phyloP scores from a whole-genome alignment of 2,888 invertebrate species.

The Morpho helenor region DNA sequence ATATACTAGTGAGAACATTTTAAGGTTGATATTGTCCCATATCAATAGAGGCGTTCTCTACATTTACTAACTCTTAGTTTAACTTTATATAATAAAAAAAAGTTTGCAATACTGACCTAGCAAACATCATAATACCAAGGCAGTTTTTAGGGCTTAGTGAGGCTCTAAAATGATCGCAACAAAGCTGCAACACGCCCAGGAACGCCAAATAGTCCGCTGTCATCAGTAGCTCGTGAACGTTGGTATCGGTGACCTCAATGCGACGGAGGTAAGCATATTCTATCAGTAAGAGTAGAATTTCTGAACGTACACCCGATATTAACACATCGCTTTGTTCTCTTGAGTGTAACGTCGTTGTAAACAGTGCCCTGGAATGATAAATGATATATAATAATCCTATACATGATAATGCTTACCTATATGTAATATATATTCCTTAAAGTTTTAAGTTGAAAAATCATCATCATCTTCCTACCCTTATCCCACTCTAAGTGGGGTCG shows the following conservation, averaged over 20 bases:
- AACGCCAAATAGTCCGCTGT: slow-evolving; percentile 94
- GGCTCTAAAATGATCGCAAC: slow-evolving; percentile 86
- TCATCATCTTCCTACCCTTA: too few relatives aligned
- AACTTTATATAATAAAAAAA: too few relatives aligned
- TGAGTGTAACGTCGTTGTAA: slow-evolving; percentile 89
- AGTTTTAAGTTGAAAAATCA: too few relatives aligned
- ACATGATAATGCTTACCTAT: too few relatives aligned
- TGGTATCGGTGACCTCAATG: slow-evolving; percentile 85
- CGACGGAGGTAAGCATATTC: slow-evolving; percentile 92
- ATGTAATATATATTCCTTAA: too few relatives aligned
- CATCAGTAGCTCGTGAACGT: slow-evolving; percentile 89
- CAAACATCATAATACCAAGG: slow-evolving; percentile 91
- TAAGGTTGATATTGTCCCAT: too few relatives aligned
- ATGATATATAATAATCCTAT: neutral
- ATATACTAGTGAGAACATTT: too few relatives aligned
- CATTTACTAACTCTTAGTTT: too few relatives aligned
- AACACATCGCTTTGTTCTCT: slow-evolving; percentile 83
- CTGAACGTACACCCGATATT: slow-evolving; percentile 87
- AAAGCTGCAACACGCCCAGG: slow-evolving; percentile 88
- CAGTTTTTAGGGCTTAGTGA: slow-evolving; percentile 88
- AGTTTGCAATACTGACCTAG: slow-evolving; percentile 68
- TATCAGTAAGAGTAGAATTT: slow-evolving; percentile 87
- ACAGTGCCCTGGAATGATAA: slow-evolving; percentile 81
- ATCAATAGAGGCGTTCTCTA: too few relatives aligned
- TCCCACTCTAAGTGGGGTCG: too few relatives aligned